Percentiles rank a stretch among this genome's conserved stretches.
Evolutionary conservation across 2,797 vertebrate species (phyloP).

Genomic region (Remorina albescens): DNA sequence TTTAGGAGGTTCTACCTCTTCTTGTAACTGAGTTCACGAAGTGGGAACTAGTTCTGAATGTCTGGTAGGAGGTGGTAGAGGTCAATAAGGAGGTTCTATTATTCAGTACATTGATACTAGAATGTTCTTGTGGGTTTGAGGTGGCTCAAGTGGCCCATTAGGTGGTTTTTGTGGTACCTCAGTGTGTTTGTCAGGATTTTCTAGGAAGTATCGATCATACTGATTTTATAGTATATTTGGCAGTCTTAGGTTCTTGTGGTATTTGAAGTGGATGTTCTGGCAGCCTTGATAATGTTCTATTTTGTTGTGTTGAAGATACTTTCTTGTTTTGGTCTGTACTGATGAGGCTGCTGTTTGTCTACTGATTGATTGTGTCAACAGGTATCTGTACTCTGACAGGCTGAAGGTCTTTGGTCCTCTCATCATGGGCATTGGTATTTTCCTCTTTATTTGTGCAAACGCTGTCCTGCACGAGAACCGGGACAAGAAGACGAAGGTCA

Average conservation of each 20-base stretch:
- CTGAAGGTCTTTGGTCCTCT: constrained; percentile 96
- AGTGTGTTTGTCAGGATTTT: too few relatives aligned
- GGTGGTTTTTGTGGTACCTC: background rate
- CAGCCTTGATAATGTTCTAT: background rate
- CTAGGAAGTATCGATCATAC: too few relatives aligned
- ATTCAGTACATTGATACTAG: too few relatives aligned
- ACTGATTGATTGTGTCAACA: constrained; percentile 33
- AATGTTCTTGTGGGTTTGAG: background rate
- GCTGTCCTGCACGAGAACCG: constrained; percentile 95
- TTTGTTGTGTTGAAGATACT: too few relatives aligned
- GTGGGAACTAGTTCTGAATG: too few relatives aligned
- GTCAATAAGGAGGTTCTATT: background rate
- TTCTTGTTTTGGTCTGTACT: background rate
- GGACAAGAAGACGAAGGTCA: constrained; percentile 95
- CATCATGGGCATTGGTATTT: constrained; percentile 97
- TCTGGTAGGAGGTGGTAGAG: background rate
- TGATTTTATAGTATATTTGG: background rate
- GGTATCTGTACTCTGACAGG: constrained; percentile 93
- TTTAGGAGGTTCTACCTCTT: too few relatives aligned
- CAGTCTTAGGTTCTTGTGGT: too few relatives aligned
- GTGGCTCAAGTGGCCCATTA: background rate
- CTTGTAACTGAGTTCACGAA: too few relatives aligned
- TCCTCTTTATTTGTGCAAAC: constrained; percentile 97
- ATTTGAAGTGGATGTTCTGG: too few relatives aligned
- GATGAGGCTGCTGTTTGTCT: background rate